Percentiles rank a stretch among this genome's conserved stretches.
Evolutionary conservation across 2,113 vertebrate species (phyloP).

Genomic region (Syngnathus typhle): DNA sequence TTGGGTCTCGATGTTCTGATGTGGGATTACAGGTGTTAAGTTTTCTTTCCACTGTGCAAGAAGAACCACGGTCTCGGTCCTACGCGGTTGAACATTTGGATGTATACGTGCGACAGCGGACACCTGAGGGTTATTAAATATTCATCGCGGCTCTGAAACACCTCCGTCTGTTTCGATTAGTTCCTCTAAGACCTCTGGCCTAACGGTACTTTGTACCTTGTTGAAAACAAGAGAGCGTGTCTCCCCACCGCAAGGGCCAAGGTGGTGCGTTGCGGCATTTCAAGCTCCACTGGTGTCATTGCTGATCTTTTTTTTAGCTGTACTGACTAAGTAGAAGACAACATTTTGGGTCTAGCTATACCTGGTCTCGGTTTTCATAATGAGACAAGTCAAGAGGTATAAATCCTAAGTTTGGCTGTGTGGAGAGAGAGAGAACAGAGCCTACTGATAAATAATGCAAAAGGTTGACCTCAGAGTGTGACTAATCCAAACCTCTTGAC

Average conservation of each 20-base stretch:
- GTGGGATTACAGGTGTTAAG: slow-evolving; percentile 65
- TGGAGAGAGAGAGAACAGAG: slow-evolving; percentile 25
- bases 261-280: slow-evolving; percentile 3
- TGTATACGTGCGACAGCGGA: slow-evolving; percentile 32
- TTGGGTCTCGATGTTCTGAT: slow-evolving; percentile 1
- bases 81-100: slow-evolving; percentile 32
- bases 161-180: slow-evolving; percentile 60
- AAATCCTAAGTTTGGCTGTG: slow-evolving; percentile 44
- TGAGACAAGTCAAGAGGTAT: slow-evolving; percentile 46
- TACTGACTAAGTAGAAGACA: background rate
- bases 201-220: slow-evolving; percentile 58
- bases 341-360: slow-evolving; percentile 7
- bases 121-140: slow-evolving; percentile 69
- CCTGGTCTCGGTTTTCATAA: slow-evolving; percentile 66
- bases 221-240: slow-evolving; percentile 49
- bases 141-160: slow-evolving; percentile 60
- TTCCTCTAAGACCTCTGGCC: slow-evolving; percentile 60
- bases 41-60: slow-evolving; percentile 72
- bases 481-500: slow-evolving; percentile 65
- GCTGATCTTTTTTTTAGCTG: background rate
- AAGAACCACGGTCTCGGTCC: slow-evolving; percentile 40
- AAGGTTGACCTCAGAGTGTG: slow-evolving; percentile 47
- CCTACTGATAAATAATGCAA: slow-evolving; percentile 63
- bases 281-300: slow-evolving; percentile 4
- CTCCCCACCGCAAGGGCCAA: slow-evolving; percentile 11